Base-by-base conservation (phyloP, 1,140 invertebrate species). In the Venturia canescens region DNA sequence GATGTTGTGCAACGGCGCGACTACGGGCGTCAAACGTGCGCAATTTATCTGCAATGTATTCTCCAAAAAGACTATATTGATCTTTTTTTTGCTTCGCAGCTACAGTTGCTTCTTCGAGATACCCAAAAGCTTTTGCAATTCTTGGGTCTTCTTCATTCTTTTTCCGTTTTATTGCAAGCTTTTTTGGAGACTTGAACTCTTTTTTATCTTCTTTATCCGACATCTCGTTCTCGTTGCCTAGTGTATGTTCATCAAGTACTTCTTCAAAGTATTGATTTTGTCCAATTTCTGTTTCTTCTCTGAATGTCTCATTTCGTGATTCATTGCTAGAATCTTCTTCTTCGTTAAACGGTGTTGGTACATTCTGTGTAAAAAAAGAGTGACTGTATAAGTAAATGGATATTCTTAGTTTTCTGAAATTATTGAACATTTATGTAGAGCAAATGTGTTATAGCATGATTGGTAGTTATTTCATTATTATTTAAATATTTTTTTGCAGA, bases 1-100 rank as follows among this genome's bases (percentile, higher is more conserved):
- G 66, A 69, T 69, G 66, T 69, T 69, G 66, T 23, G 66, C 66
- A 16, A 69, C 21, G 66, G 66, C 66, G 21, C 66, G 66, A 69
- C 15, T 69, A 69, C 21, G 66, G 21, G 66, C 66, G 66, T 69
- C 66, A 69, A 69, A 69, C 31, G 66, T 69, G 31, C 66, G 66
- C 66, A 69, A 23, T 69, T 69, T 69, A 18, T 69, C 66, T 23
- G 66, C 66, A 23, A 69, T 16, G 16, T 69, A 69, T 34, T 69
- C 66, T 69, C 66, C 66, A 69, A 69, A 69, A 18, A 18, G 3
- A n/a, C 66, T 16, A 18, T 3, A 69, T 69, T 69, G 66, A 34
- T 69, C 66, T 69, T 69, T 69, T 69, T 69, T 69, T n/a, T 69
- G 66, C 21, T 69, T 69, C 66, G 66, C 15, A 34, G 66, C 66